A percentile compares a stretch with the other conserved stretches of the same genome.
phyloP scores from a whole-genome alignment of 2,113 vertebrate species.

The Acrocephalus arundinaceus region DNA sequence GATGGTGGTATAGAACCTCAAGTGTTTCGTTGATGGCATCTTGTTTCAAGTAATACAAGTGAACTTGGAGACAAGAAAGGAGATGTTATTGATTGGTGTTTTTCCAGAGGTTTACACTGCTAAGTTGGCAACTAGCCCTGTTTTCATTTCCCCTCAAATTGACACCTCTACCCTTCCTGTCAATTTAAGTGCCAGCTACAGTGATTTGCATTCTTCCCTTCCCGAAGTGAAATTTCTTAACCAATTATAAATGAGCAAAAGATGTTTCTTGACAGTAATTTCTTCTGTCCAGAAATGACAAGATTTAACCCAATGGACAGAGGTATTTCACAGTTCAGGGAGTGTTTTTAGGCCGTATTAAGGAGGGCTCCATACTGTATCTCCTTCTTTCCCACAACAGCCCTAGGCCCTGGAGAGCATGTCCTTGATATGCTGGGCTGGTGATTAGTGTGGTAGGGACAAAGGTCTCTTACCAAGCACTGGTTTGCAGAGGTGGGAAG shows the following conservation, averaged over 20 bases:
- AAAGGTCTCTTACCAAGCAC: neutral
- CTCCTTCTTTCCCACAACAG: neutral
- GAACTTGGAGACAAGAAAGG: neutral
- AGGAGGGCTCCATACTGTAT: neutral
- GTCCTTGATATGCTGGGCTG: neutral
- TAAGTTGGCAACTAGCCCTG: neutral
- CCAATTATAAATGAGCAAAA: neutral
- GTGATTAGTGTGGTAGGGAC: neutral
- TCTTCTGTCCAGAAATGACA: neutral
- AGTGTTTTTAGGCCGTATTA: neutral
- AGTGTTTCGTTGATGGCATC: neutral
- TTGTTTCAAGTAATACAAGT: neutral
- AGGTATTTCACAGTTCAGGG: neutral
- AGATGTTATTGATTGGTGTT: neutral
- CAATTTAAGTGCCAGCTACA: neutral
- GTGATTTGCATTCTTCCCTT: neutral
- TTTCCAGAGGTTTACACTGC: neutral
- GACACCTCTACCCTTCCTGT: neutral
- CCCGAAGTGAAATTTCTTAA: neutral
- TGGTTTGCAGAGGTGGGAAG: neutral
- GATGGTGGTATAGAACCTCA: neutral
- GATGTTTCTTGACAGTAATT: neutral
- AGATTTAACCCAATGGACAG: neutral
- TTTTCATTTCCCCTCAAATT: neutral
- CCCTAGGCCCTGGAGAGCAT: neutral